Percentiles rank a stretch among this genome's conserved stretches.
These are phyloP conservation scores for Trematomus loennbergii DNA, from an alignment of 2,113 vertebrate genomes.

Conservation along the genomic window DNA sequence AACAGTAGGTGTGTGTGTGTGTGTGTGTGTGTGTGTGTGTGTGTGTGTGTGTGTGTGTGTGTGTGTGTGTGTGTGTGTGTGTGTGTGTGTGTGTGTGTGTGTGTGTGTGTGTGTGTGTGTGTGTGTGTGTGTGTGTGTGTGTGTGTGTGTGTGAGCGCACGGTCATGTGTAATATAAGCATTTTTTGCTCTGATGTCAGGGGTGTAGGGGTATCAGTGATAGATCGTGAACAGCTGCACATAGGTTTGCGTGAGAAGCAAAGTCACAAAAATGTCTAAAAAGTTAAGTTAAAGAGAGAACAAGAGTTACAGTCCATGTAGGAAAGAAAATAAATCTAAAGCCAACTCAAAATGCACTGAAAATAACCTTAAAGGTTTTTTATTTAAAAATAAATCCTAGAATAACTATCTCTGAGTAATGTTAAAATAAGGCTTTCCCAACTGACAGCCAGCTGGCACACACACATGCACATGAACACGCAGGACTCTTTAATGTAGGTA, in stretches of 20 bases:
- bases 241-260: slow-evolving; percentile 75
- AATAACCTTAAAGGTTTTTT: slow-evolving; percentile 12
- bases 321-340: not conserved
- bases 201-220: slow-evolving; percentile 77
- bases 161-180: slow-evolving; percentile 41
- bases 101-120: slow-evolving; percentile 27
- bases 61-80: slow-evolving; percentile 19
- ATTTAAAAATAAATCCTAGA: not conserved
- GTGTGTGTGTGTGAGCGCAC: slow-evolving; percentile 30
- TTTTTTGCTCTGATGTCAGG: slow-evolving; percentile 75
- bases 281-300: slow-evolving; percentile 39
- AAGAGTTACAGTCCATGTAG: slow-evolving; percentile 46
- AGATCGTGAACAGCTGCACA: slow-evolving; percentile 83
- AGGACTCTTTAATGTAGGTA: slow-evolving; percentile 38
- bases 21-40: slow-evolving; percentile 29
- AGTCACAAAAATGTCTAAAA: slow-evolving; percentile 70
- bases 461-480: not conserved
- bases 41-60: slow-evolving; percentile 18
- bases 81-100: slow-evolving; percentile 20
- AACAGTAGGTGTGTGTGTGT: slow-evolving; percentile 40
- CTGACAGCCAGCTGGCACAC: slow-evolving; percentile 23
- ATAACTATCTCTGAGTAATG: not conserved
- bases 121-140: slow-evolving; percentile 24
- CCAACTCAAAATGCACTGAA: not conserved
- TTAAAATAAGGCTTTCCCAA: slow-evolving; percentile 32